phyloP scores from a whole-genome alignment of 1,140 invertebrate genomes.

The Aphaenogaster ashmeadi region DNA sequence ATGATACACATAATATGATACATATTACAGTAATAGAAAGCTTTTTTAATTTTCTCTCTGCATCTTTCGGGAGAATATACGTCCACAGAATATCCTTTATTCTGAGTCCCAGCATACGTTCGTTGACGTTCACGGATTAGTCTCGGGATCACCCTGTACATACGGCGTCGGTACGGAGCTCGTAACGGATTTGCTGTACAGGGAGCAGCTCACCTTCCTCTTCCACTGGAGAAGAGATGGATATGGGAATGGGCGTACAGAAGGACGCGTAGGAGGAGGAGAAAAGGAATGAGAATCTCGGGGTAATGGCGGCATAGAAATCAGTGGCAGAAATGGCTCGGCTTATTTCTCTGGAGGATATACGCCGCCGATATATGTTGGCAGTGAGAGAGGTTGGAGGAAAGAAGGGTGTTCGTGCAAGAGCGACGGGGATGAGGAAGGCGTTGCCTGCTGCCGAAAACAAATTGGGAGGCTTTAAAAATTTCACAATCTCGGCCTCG shows the following conservation, averaged over 20 bases:
- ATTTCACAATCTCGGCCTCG: constrained; percentile 36
- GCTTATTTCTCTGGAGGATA: constrained; percentile 71
- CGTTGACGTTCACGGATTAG: constrained; percentile 37
- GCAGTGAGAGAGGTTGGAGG: constrained; percentile 7
- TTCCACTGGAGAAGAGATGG: constrained; percentile 44
- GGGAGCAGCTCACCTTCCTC: constrained; percentile 42
- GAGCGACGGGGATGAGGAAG: constrained; percentile 30
- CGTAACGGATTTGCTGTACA: constrained; percentile 54
- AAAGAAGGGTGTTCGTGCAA: background rate
- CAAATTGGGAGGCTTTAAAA: constrained; percentile 67
- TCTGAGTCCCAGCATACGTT: background rate
- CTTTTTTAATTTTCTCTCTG: background rate
- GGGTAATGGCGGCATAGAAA: constrained; percentile 68
- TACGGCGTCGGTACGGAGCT: constrained; percentile 2
- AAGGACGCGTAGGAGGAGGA: constrained; percentile 26
- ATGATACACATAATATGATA: constrained; percentile 4
- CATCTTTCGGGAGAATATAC: background rate
- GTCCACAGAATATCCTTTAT: background rate
- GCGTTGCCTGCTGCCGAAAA: constrained; percentile 48
- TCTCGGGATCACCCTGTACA: background rate
- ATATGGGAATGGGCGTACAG: constrained; percentile 54
- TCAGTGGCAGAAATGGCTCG: constrained; percentile 69
- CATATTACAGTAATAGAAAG: background rate
- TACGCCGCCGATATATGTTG: constrained; percentile 55
- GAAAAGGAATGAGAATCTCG: constrained; percentile 62